Evolutionary conservation across 2,888 invertebrate species (phyloP), one percentile per base, ranked within the genome.

Genomic region (Epistrophe eligans): DNA sequence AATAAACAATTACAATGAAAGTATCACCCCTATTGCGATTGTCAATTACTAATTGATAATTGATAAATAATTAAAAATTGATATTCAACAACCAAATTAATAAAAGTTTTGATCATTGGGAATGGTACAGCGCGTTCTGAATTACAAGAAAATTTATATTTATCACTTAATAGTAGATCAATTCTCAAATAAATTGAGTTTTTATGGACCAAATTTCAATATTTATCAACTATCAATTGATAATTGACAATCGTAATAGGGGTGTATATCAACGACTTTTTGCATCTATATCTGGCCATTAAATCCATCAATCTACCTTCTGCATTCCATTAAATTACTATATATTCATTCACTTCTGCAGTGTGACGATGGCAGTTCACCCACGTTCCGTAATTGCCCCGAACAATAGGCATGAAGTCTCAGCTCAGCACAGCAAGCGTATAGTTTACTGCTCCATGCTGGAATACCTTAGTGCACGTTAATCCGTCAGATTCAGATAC

Each of bases 361-460:
- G 24, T 55, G 24, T 40, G 67, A 72, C 77, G 67, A 81, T 81
- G 73, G 77, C 83, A 84, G 64, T 40, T 74, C 77, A 70, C 85
- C 85, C 82, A 74, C 82, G 77, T 79, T 82, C 77, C 58, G 73
- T 73, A 73, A 85, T 74, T 82, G 64, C 43, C 81, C 10, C 62
- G 58, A 35, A 74, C 70, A 73, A 60, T 64, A 57, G 66, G 32
- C 32, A n/a, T 32, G 32, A 48, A 58, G 55, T 40, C 19, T 15
- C 17, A n/a, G 38, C 24, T 24, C 24, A n/a, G 38, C 24, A n/a
- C 4, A 9, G 38, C 40, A 55, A 17, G 0, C 15, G 52, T 32
- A 19, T 52, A 52, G 52, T 52, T 28, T 52, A n/a, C 55, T 15
- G 52, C 38, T 43, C 43, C 8, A 38, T n/a, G 35, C 38, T 48